Evolutionary conservation across 2,888 invertebrate genomes (phyloP), one percentile per base, ranked within the genome.

Genomic region (Tupiocoris notatus): DNA sequence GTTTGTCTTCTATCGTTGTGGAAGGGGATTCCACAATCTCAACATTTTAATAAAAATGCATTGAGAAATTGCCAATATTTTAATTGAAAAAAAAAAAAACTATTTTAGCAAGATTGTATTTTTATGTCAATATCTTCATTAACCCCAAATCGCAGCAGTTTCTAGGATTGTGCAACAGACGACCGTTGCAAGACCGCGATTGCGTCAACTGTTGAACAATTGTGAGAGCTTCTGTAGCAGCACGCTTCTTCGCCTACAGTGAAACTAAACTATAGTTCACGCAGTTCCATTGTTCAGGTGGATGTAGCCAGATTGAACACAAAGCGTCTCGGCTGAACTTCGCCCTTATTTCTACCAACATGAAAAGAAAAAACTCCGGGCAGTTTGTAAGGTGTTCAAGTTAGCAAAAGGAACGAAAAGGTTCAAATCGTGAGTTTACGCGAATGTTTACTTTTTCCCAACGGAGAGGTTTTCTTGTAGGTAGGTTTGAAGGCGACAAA

Each of bases 161-260:
- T 66, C 66, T 66, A 66, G 25, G 54, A 66, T 66, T 66, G 66
- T 54, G 54, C 66, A 66, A 66, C 54, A 20, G 21, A 66, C n/a
- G 21, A 21, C 39, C 66, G 54, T 18, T 20, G 54, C 54, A 18
- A 66, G 56, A 20, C 66, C n/a, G n/a, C n/a, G n/a, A n/a, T 66
- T 66, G 21, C 66, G 54, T 66, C 66, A 66, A 66, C 66, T 16
- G n/a, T 39, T 39, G 12, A 39, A 39, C 39, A 39, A 39, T 12
- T n/a, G n/a, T n/a, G n/a, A n/a, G n/a, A n/a, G n/a, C n/a, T n/a
- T 7, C 39, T 12, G 39, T 3, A 39, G 39, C 6, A 3, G 39
- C 39, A 39, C 39, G 39, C 6, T 39, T 39, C 3, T n/a, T n/a
- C n/a, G 6, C 39, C 39, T 7, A 39, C 39, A 12, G 39, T 12